A percentile compares a stretch with the other conserved stretches of the same genome.
Conservation (phyloP, 2,797 vertebrate genomes). For the Macroramphosus scolopax region DNA sequence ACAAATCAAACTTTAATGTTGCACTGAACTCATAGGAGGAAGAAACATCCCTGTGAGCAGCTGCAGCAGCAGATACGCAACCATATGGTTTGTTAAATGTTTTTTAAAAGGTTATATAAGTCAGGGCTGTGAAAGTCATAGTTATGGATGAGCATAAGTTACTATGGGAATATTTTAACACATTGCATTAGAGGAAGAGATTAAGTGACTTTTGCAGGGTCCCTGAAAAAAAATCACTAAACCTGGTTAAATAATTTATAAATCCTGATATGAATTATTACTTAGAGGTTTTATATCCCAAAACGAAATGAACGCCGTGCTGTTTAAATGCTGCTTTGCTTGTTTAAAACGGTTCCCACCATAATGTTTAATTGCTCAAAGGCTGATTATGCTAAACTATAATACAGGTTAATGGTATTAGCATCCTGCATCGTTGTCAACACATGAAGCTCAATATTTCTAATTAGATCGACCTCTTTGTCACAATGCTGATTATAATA, state of each 20-base stretch:
- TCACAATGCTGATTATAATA: neutral
- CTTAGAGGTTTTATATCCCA: no score
- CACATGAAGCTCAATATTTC: constrained; percentile 8
- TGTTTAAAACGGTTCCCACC: no score
- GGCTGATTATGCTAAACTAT: neutral
- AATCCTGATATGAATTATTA: neutral
- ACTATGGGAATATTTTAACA: neutral
- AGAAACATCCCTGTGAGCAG: neutral
- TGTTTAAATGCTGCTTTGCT: no score
- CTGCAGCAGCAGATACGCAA: neutral
- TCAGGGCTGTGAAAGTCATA: neutral
- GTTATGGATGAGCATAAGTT: neutral
- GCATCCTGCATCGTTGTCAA: constrained; percentile 4
- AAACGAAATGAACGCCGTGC: no score
- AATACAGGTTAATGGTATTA: constrained; percentile 4
- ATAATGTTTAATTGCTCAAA: neutral
- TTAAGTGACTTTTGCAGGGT: neutral
- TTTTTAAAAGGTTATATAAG: neutral
- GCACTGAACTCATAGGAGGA: neutral
- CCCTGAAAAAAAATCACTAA: constrained; percentile 6
- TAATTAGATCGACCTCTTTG: constrained; percentile 13
- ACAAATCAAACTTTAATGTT: constrained; percentile 3
- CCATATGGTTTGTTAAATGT: neutral
- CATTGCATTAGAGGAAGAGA: neutral
- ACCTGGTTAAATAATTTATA: neutral